phyloP scores from a whole-genome alignment of 2,888 invertebrate species.

The Callosobruchus maculatus region DNA sequence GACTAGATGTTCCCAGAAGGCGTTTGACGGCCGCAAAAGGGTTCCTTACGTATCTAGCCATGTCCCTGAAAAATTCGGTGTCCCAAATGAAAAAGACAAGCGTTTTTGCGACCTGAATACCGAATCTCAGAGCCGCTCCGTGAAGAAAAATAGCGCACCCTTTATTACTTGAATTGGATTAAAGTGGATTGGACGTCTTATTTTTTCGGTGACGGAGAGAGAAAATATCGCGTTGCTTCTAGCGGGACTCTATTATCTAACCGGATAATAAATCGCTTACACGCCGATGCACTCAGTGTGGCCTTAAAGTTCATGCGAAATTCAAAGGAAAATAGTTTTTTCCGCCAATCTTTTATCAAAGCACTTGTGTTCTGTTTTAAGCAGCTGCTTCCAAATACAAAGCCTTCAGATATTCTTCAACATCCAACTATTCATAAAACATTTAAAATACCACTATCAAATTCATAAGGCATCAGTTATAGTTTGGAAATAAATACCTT shows the following conservation, averaged over 20 bases:
- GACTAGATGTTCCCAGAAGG: neutral
- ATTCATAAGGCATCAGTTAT: too few relatives aligned
- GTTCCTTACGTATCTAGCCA: neutral
- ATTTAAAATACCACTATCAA: too few relatives aligned
- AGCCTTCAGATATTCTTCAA: neutral
- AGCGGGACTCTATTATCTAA: neutral
- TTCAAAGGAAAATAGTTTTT: neutral
- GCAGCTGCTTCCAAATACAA: neutral
- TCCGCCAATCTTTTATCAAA: neutral
- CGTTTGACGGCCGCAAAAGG: neutral
- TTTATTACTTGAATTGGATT: neutral
- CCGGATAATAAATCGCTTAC: neutral
- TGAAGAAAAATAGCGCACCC: neutral
- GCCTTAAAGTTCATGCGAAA: neutral
- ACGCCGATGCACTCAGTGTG: neutral
- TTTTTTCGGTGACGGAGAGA: neutral
- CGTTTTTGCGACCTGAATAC: neutral
- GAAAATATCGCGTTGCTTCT: neutral
- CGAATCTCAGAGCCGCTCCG: neutral
- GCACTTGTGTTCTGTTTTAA: neutral
- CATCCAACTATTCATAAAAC: too few relatives aligned
- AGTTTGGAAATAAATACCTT: too few relatives aligned
- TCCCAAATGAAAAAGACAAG: neutral
- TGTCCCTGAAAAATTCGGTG: neutral
- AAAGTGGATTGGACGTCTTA: neutral